phyloP scores from a whole-genome alignment of 2,888 invertebrate species.

The Bugulina stolonifera region DNA sequence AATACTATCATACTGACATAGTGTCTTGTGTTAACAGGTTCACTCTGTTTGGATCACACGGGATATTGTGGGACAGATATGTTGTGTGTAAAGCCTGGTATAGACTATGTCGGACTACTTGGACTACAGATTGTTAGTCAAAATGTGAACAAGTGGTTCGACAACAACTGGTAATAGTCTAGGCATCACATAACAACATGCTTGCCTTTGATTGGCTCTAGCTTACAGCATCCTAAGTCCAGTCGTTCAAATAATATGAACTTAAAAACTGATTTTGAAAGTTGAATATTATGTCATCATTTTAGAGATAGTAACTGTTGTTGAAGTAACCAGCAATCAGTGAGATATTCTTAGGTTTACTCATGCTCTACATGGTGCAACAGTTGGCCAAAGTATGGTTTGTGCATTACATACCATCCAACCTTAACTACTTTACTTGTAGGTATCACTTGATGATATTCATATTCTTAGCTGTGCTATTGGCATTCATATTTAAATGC shows the following conservation, averaged over 20 bases:
- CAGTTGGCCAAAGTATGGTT: no score
- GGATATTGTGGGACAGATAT: not conserved
- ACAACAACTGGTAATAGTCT: conserved; percentile 17
- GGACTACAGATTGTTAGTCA: not conserved
- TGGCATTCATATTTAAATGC: not conserved
- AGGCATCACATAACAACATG: no score
- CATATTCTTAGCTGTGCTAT: not conserved
- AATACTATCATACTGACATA: no score
- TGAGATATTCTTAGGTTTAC: not conserved
- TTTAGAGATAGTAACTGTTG: no score
- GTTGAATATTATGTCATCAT: no score
- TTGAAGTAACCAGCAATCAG: not conserved
- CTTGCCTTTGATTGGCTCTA: no score
- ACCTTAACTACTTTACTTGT: no score
- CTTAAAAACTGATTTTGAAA: no score
- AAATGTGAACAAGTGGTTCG: not conserved
- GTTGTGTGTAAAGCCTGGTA: not conserved
- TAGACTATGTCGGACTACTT: not conserved
- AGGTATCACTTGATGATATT: conserved; percentile 1
- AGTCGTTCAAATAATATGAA: no score
- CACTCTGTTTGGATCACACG: not conserved
- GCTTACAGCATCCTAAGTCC: no score
- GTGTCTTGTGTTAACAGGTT: not conserved
- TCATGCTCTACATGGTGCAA: not conserved
- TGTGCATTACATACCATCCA: no score